Conservation (phyloP, 2,113 vertebrate genomes). For the Clinocottus analis region DNA sequence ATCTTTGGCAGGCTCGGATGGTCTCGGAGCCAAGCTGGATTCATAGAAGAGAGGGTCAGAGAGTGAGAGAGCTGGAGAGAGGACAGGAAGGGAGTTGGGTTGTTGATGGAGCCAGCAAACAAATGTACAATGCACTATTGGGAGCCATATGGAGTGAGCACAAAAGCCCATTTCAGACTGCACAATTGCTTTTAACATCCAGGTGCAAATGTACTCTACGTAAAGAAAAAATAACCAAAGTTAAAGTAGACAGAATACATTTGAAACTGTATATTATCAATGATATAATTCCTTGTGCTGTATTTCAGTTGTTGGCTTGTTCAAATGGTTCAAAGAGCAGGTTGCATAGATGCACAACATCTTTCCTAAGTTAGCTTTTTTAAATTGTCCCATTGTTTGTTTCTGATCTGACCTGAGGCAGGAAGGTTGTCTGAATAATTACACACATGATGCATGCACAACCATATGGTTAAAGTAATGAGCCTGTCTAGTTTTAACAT, state of each 20-base stretch:
- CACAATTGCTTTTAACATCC: not conserved
- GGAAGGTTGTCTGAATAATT: too few relatives aligned
- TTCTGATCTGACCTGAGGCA: too few relatives aligned
- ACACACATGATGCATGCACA: too few relatives aligned
- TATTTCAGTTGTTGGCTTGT: not conserved
- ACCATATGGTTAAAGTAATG: too few relatives aligned
- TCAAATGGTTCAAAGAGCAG: not conserved
- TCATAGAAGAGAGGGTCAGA: slow-evolving; percentile 19
- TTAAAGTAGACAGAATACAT: not conserved
- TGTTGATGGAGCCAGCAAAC: slow-evolving; percentile 20
- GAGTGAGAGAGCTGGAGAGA: slow-evolving; percentile 11
- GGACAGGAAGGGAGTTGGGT: slow-evolving; percentile 10
- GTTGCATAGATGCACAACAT: not conserved
- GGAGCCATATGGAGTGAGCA: not conserved
- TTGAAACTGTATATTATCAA: too few relatives aligned
- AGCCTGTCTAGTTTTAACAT: not conserved
- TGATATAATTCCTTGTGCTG: not conserved
- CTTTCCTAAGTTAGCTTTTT: too few relatives aligned
- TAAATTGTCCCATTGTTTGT: too few relatives aligned
- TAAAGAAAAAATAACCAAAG: not conserved
- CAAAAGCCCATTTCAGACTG: not conserved
- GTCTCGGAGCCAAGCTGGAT: slow-evolving; percentile 39
- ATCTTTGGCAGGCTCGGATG: slow-evolving; percentile 45
- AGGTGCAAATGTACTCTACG: not conserved
- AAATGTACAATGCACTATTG: slow-evolving; percentile 4